phyloP scores from a whole-genome alignment of 2,113 vertebrate species.

The Mugil cephalus region DNA sequence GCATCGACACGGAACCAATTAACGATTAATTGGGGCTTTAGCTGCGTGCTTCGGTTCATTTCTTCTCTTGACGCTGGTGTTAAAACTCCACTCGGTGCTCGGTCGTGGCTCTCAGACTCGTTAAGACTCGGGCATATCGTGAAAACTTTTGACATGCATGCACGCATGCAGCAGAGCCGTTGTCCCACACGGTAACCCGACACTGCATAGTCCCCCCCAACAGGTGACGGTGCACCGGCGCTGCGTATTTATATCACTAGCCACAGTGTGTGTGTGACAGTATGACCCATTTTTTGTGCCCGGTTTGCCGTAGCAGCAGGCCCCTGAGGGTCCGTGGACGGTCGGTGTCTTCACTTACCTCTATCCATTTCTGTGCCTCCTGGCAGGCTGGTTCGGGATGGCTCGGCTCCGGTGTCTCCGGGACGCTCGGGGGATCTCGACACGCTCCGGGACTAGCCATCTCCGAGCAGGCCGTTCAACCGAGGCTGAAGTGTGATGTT shows the following conservation, averaged over 20 bases:
- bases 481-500: constrained; percentile 11
- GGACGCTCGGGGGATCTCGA: constrained; percentile 39
- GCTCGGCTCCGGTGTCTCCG: constrained; percentile 69
- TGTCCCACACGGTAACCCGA: constrained; percentile 61
- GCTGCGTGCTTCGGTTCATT: background rate
- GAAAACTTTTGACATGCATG: constrained; percentile 43
- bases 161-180: constrained; percentile 3
- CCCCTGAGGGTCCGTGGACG: constrained; percentile 1
- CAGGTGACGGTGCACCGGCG: constrained; percentile 70
- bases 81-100: background rate
- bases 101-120: background rate
- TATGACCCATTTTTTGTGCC: constrained; percentile 41
- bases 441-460: constrained; percentile 88
- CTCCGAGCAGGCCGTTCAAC: constrained; percentile 40
- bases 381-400: constrained; percentile 88
- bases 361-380: constrained; percentile 95
- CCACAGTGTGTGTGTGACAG: constrained; percentile 20
- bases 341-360: constrained; percentile 83
- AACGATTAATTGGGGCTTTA: background rate
- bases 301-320: constrained; percentile 14
- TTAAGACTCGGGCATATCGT: background rate
- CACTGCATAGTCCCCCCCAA: constrained; percentile 35
- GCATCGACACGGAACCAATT: background rate
- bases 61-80: background rate
- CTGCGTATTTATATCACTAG: constrained; percentile 66